Conservation (phyloP, 2,113 vertebrate species). For the Empidonax alnorum region DNA sequence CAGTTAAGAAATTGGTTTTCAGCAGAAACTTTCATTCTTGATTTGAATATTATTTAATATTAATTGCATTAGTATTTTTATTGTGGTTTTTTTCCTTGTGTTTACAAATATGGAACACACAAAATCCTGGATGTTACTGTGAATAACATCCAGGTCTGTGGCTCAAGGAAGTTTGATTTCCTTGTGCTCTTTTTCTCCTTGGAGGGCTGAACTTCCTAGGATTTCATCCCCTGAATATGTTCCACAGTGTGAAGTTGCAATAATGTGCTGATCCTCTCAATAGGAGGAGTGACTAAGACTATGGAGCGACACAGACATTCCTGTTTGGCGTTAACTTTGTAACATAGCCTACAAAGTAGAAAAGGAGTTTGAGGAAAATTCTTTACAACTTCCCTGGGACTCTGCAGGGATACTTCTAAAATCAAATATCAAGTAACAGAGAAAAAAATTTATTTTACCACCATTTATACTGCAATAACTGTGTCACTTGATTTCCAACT, state of each 20-base stretch:
- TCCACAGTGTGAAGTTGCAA: not conserved
- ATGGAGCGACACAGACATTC: not conserved
- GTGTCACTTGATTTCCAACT: not conserved
- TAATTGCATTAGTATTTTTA: not conserved
- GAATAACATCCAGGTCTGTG: not conserved
- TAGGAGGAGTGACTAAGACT: not conserved
- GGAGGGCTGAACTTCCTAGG: not conserved
- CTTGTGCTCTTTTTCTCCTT: not conserved
- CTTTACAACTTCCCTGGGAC: not conserved
- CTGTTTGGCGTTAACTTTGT: not conserved
- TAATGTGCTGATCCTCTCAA: not conserved
- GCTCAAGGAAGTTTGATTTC: not conserved
- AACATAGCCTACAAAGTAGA: not conserved
- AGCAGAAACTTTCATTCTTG: not conserved
- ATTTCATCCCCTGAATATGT: not conserved
- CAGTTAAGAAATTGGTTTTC: not conserved
- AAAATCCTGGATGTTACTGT: not conserved
- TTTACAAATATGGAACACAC: not conserved
- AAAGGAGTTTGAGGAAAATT: not conserved
- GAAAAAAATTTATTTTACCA: not conserved
- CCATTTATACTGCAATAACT: not conserved
- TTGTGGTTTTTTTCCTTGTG: not conserved
- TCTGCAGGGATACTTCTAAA: not conserved
- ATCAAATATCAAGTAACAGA: not conserved
- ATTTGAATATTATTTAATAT: not conserved